Base-by-base conservation (phyloP, 1,140 invertebrate species). In the Portunus trituberculatus region DNA sequence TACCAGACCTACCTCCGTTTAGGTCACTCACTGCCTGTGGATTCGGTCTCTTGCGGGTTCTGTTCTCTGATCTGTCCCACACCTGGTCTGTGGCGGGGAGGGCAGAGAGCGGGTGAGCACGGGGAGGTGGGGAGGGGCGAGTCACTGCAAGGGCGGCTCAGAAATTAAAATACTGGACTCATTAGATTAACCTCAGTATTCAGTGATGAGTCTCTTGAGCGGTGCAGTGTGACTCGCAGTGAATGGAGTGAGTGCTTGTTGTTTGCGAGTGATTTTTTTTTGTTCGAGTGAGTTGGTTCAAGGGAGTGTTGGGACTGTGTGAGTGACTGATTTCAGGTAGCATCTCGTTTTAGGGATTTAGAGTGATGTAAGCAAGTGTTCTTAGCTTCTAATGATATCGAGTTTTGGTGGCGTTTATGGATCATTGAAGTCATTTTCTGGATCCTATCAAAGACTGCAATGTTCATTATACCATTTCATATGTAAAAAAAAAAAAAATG, bases 31-130 rank as follows among this genome's bases (percentile, higher is more conserved):
- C 93, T 39, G 93, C 93, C 48, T 82, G 93, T 16, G 93, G 93
- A 46, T 90, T 94, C 76, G 93, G 93, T n/a, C 93, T 67, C 93
- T 94, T 94, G 67, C 89, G 93, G 7, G 93, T 94, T 52, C 93
- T 59, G 82, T 94, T 94, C 87, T 94, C 93, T 46, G 93, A 76
- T 82, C 45, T 90, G 93, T 94, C 93, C 93, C 93, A 94, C 29
- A 94, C 88, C 89, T 94, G 93, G 48, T 94, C 93, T 94, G 93
- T 94, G 48, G 86, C n/a, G 87, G 89, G 31, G 39, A 89, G 87
- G 86, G 82, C 83, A 91, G 84, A 87, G 39, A 76, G 52, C 67
- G 20, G 67, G 67, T 76, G 67, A 76, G 67, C 67, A n/a, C 12
- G 67, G 67, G 67, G n/a, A n/a, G 67, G 67, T 25, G 67, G 67